Base-by-base conservation (phyloP, 2,113 vertebrate genomes). In the Tylochromis polylepis region DNA sequence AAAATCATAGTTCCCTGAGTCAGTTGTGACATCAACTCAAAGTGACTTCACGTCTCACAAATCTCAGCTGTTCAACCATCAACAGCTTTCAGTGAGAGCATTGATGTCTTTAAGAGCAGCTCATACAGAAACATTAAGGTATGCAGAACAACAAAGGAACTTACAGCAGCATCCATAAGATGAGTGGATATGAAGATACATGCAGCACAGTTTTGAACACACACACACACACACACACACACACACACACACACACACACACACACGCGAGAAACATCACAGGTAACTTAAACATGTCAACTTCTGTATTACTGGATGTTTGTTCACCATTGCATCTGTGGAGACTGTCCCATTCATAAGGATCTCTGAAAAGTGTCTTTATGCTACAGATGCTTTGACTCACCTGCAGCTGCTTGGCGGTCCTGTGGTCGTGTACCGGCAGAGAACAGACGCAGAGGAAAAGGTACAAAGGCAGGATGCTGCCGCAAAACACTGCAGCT, bases 381-480 rank as follows among this genome's bases (percentile, higher is more conserved):
- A 10, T 12, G 6, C 16, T 31, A 8, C 38, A n/a, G 4, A 18
- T 16, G 18, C 15, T n/a, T n/a, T 9, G 11, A 84, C 93, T 91
- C 89, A 93, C 92, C 91, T 92, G 91, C 7, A 57, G 78, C 56
- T 62, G 81, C 43, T 82, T 86, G 29, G 38, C 5, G 20, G 72
- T 34, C 15, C 70, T 62, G 31, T 43, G 85, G 6, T 89, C 89
- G 11, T n/a, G 60, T 4, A 84, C 46, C 22, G 93, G 93, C 9
- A 88, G 49, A 43, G 83, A 85, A 10, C 3, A 51, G 12, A 80
- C 59, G 11, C 77, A 85, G 29, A 94, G 67, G 10, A 91, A 87
- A 70, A 92, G 38, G 29, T 91, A 88, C 65, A 94, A 59, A 24
- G 51, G 57, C 31, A 91, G 75, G 43, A 91, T 56, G 81, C 85